Evolutionary conservation across 1,140 invertebrate genomes (phyloP), one percentile per base, ranked within the genome.

Genomic region (Oreohelix idahoensis): DNA sequence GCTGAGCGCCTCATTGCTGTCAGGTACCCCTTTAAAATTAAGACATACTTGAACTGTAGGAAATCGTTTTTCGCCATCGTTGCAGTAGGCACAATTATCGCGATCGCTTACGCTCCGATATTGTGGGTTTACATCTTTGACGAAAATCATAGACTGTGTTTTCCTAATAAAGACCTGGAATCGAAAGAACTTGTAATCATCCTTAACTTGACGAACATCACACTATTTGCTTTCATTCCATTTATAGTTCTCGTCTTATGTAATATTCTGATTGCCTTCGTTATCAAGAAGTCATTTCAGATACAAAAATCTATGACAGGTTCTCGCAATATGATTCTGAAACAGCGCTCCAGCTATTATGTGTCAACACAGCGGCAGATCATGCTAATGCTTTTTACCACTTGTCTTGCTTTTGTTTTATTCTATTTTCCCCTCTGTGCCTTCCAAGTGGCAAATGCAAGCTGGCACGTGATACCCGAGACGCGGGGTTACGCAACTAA

Each of bases 361-460:
- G 29, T 76, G 15, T 80, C 83, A 10, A 42, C 71, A 36, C 83
- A 81, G 13, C 71, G 77, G 1, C 77, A 79, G 53, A 66, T 79
- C 38, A 73, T 75, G 77, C 70, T 87, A 11, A 89, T 90, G 87
- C 79, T 90, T 38, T 75, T 90, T 26, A 86, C 87, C 8, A 70
- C 86, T 15, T 87, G 88, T 0, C 36, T 89, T 2, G 85, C 87
- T 0, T 90, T 90, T 71, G 81, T 89, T 29, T 17, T 89, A 10
- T 81, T 90, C 26, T 85, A 86, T 0, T 79, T 89, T 73, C 89
- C 89, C 10, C 86, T 89, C 69, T 89, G 89, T 81, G 74, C 87
- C 35, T 90, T 86, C 71, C 86, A 86, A 36, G 87, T 90, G 53
- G 73, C 86, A 8, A 58, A 87, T 35, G 20, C 29, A 1, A 78